Base-by-base conservation (phyloP, 2,888 invertebrate species). In the Leptinotarsa juncta region DNA sequence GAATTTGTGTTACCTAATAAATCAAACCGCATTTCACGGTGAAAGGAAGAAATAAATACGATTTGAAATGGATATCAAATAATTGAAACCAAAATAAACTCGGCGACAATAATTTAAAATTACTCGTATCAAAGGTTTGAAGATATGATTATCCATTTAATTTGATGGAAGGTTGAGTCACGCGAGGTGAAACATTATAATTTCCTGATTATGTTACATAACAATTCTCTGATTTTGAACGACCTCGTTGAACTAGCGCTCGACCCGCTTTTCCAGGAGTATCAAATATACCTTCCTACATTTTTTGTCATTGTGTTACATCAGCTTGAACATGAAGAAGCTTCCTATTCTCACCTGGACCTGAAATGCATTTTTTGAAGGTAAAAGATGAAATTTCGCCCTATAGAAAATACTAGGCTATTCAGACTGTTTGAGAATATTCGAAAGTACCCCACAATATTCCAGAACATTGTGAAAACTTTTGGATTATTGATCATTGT, bases 131-230 rank as follows among this genome's bases (percentile, higher is more conserved):
- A 62, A 62, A 62, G 26, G 32, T 62, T 42, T 10, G 7, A 26
- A 32, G n/a, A n/a, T 32, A 42, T 62, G 32, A 62, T 62, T 62
- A 62, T 62, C 26, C 10, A 62, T 62, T 62, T 16, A 62, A 62
- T 62, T 42, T 62, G 60, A 53, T 73, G 73, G 73, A 73, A 69
- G 69, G 73, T 73, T 53, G 55, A 53, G 69, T 73, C 73, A 73
- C 73, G 73, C 73, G 73, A 68, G 69, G 65, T 57, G 73, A 69
- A 73, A 71, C 49, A 69, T 55, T 69, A 48, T 69, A 69, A 73
- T 69, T 73, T 55, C 65, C 69, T 73, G 67, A 73, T 73, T 69
- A 69, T 69, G 69, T 73, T 65, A 73, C 65, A 57, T 4, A 23
- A 57, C 57, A 23, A 69, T 69, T 23, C 53, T 53, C 26, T 23